These are phyloP conservation scores for Sarcophaga peregrina DNA, from an alignment of 1,140 invertebrate species.

Conservation along the genomic window DNA sequence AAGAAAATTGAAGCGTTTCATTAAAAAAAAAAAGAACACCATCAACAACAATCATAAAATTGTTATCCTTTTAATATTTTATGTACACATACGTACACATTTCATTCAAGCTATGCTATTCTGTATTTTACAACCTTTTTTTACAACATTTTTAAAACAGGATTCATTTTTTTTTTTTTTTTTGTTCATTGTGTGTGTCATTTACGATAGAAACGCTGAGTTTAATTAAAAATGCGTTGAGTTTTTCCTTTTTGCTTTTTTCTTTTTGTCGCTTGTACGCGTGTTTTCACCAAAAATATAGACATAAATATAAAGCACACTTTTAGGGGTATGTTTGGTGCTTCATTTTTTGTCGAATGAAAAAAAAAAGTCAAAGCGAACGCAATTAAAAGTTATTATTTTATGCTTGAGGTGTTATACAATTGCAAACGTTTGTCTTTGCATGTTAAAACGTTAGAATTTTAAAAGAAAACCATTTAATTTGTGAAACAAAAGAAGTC, in stretches of 20 bases:
- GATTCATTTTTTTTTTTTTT: background rate
- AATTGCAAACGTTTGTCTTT: conserved; percentile 10
- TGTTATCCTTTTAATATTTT: background rate
- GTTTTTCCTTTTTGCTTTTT: background rate
- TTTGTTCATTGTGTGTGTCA: background rate
- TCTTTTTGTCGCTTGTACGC: background rate
- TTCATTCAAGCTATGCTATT: background rate
- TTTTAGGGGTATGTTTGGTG: background rate
- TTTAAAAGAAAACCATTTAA: conserved; percentile 22
- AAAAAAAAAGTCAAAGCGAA: background rate
- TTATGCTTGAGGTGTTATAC: conserved; percentile 25
- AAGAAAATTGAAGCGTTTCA: conserved; percentile 13
- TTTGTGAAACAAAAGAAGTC: background rate
- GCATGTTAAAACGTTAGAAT: background rate
- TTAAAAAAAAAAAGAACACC: background rate
- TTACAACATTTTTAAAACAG: background rate
- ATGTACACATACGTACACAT: background rate
- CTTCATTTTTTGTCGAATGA: background rate
- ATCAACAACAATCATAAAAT: background rate
- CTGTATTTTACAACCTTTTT: background rate
- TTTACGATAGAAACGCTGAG: background rate
- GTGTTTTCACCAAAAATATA: too few relatives aligned
- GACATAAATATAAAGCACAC: too few relatives aligned
- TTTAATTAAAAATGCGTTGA: conserved; percentile 40
- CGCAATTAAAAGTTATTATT: conserved; percentile 42